These are phyloP conservation scores for Bettongia penicillata DNA, from an alignment of 2,113 vertebrate species.

Conservation along the genomic window DNA sequence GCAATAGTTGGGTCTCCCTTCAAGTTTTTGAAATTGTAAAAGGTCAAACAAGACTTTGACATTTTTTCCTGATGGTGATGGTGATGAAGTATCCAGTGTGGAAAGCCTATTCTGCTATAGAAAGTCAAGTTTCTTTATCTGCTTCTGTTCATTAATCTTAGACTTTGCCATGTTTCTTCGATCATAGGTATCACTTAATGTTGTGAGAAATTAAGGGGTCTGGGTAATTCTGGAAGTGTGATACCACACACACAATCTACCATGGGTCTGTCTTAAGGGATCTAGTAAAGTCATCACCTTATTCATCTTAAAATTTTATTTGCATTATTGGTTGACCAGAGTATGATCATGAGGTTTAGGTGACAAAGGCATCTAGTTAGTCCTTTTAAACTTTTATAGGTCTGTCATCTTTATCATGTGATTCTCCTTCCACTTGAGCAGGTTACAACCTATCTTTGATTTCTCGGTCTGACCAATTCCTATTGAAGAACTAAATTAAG, in stretches of 20 bases:
- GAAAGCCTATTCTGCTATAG: conserved; percentile 45
- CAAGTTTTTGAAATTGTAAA: conserved; percentile 56
- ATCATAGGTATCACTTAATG: conserved; percentile 39
- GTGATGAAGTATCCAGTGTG: conserved; percentile 43
- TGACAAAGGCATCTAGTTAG: not conserved
- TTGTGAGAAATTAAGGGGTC: conserved; percentile 51
- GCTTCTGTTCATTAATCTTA: conserved; percentile 66
- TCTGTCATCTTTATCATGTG: not conserved
- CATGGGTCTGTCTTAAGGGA: not conserved
- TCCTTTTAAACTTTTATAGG: not conserved
- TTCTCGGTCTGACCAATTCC: not conserved
- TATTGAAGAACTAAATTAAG: not conserved
- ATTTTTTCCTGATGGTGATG: not conserved
- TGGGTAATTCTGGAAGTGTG: conserved; percentile 35
- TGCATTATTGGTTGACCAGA: not conserved
- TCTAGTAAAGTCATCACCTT: not conserved
- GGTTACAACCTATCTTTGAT: not conserved
- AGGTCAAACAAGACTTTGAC: conserved; percentile 70
- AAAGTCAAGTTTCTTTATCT: conserved; percentile 55
- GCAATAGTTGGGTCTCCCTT: conserved; percentile 57
- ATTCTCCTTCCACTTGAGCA: not conserved
- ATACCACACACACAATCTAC: not conserved
- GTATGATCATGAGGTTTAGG: not conserved
- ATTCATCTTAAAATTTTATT: not conserved
- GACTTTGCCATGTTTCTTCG: conserved; percentile 36